Evolutionary conservation across 2,888 invertebrate species (phyloP), one percentile per base, ranked within the genome.

Genomic region (Dendrolimus houi): DNA sequence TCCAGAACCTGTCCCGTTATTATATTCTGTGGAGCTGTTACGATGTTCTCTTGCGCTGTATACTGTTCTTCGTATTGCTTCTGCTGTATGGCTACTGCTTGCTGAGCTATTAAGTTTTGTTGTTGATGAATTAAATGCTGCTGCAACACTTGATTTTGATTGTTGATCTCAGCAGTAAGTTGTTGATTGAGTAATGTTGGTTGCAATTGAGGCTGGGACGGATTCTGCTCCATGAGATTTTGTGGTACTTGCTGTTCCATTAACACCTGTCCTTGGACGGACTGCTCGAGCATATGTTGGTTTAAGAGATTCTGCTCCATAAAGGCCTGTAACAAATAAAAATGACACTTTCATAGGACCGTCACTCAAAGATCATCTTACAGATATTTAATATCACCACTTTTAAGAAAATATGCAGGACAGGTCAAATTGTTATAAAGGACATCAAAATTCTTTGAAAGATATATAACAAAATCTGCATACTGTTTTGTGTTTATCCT

Each of bases 61-160:
- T 84, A 61, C 62, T 85, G 87, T 56, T 86, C 86, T 70, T 87
- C 87, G 9, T 81, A 68, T 67, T 85, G 91, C 67, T 85, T 91
- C 68, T 91, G 91, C 54, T 90, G 91, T 61, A 88, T 87, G 2
- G 87, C 84, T 2, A 80, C 88, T 9, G 89, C 89, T 67, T 89
- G 88, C 53, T 90, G 91, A n/a, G 82, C 80, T 61, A 84, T 85
- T 52, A 90, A 83, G 57, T 80, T 85, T 63, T 91, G 89, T 68
- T 92, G 84, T 60, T 86, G 87, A 68, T 91, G 87, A 52, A 89
- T 84, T 52, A 92, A 90, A 55, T 92, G 83, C 56, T 92, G 92
- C 63, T 92, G 92, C 57, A 92, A 75, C 40, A 83, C 91, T 65
- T 89, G 92, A 73, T 81, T 92, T 74, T 89, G 87, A 55, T 79